Conservation (phyloP, 2,888 invertebrate genomes). For the Oscheius sp. region DNA sequence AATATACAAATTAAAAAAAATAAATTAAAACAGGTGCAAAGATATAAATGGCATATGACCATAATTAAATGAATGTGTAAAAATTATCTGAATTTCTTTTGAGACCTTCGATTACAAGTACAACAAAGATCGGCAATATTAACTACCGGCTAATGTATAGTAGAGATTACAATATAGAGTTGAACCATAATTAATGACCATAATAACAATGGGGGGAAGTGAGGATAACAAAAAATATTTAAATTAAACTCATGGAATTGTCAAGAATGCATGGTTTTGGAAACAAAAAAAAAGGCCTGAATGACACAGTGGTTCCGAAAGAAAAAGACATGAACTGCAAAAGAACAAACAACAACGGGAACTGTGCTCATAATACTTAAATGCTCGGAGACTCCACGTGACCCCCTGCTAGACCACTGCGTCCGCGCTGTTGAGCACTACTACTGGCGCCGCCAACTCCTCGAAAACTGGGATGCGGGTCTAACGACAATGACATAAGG, state of each 20-base stretch:
- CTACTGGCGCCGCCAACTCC: not conserved
- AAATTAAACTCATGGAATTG: not conserved
- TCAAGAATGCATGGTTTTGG: too few species aligned
- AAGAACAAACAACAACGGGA: constrained; percentile 1
- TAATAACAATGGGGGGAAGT: not conserved
- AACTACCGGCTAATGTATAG: not conserved
- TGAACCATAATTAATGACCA: not conserved
- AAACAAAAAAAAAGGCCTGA: not conserved
- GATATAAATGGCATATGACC: constrained; percentile 18
- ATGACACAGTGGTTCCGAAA: constrained; percentile 8
- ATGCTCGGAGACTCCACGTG: constrained; percentile 15
- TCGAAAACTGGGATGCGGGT: not conserved
- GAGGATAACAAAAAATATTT: not conserved
- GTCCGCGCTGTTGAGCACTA: not conserved
- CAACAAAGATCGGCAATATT: not conserved
- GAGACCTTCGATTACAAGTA: constrained; percentile 25
- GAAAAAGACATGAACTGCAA: not conserved
- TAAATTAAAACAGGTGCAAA: not conserved
- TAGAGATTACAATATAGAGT: not conserved
- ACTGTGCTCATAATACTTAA: not conserved
- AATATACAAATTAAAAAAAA: not conserved
- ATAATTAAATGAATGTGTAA: constrained; percentile 2
- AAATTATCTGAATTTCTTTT: not conserved
- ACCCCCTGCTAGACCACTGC: not conserved
- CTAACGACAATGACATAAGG: constrained; percentile 22